phyloP scores from a whole-genome alignment of 2,888 invertebrate genomes.

The Drepana falcataria region DNA sequence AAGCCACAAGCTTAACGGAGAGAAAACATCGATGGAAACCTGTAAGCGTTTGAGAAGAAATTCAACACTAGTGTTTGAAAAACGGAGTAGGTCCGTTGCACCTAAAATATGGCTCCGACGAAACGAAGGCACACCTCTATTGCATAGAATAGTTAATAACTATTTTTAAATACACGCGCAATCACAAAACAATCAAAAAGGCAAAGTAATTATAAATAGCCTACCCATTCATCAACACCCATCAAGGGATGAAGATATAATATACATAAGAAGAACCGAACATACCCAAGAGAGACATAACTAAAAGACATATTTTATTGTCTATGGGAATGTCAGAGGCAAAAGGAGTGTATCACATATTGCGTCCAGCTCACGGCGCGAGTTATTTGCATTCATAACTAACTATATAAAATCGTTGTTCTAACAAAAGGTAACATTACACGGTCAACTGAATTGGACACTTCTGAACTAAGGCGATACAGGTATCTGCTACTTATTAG shows the following conservation, averaged over 20 bases:
- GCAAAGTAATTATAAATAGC: neutral
- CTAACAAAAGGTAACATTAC: neutral
- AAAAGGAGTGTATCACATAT: conserved; percentile 25
- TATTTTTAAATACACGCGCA: too few species aligned
- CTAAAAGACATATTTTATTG: conserved; percentile 37
- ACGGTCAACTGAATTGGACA: neutral
- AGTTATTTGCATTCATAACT: neutral
- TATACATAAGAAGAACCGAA: conserved; percentile 15
- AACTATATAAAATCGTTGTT: neutral
- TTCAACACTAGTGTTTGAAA: too few species aligned
- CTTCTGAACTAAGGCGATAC: too few species aligned
- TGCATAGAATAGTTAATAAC: too few species aligned
- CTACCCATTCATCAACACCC: neutral
- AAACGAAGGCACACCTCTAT: too few species aligned
- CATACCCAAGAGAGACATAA: conserved; percentile 47
- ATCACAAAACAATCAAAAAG: neutral
- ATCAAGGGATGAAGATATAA: neutral
- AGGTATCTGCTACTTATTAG: too few species aligned
- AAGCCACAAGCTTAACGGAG: too few species aligned
- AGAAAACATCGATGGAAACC: too few species aligned
- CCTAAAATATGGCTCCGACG: too few species aligned
- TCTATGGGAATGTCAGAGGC: conserved; percentile 43
- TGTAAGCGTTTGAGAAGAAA: too few species aligned
- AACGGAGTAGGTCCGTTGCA: too few species aligned
- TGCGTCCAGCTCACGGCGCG: neutral